Evolutionary conservation across 2,888 invertebrate species (phyloP).

Genomic region (Andrena camellia): DNA sequence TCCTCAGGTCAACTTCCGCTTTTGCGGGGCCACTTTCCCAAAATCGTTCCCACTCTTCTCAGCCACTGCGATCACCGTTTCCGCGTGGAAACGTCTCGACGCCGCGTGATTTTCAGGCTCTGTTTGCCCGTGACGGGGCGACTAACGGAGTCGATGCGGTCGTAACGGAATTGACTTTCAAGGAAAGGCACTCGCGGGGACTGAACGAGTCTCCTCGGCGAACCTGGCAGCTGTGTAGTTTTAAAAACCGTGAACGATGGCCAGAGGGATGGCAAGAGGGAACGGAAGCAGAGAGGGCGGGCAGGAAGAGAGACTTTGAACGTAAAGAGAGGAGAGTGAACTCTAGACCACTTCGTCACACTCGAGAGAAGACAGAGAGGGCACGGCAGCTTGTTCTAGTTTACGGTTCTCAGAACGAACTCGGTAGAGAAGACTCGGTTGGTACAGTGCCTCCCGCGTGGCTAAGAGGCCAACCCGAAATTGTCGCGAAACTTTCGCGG

Average conservation of each 20-base stretch:
- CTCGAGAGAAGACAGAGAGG: conserved; percentile 74
- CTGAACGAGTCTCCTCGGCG: neutral
- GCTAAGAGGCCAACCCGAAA: conserved; percentile 64
- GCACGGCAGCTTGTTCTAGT: conserved; percentile 78
- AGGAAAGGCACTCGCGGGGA: conserved; percentile 39
- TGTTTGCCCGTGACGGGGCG: conserved; percentile 1
- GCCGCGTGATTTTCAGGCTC: neutral
- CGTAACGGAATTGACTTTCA: neutral
- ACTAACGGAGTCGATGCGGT: conserved; percentile 11
- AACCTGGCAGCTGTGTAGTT: conserved; percentile 40
- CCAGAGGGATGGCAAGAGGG: neutral
- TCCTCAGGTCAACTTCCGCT: conserved; percentile 53
- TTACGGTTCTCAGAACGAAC: conserved; percentile 77
- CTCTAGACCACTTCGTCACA: conserved; percentile 78
- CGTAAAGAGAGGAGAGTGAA: conserved; percentile 66
- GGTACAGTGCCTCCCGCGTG: conserved; percentile 61
- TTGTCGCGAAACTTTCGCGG: conserved; percentile 60
- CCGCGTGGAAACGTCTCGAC: neutral
- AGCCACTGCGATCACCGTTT: neutral
- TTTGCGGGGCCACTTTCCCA: conserved; percentile 15
- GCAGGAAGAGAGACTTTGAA: conserved; percentile 54
- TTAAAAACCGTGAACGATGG: conserved; percentile 37
- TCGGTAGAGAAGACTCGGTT: conserved; percentile 54
- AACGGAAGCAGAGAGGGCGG: conserved; percentile 34
- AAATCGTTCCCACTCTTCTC: conserved; percentile 24